phyloP scores from a whole-genome alignment of 2,888 invertebrate genomes.

The Chesias legatella region DNA sequence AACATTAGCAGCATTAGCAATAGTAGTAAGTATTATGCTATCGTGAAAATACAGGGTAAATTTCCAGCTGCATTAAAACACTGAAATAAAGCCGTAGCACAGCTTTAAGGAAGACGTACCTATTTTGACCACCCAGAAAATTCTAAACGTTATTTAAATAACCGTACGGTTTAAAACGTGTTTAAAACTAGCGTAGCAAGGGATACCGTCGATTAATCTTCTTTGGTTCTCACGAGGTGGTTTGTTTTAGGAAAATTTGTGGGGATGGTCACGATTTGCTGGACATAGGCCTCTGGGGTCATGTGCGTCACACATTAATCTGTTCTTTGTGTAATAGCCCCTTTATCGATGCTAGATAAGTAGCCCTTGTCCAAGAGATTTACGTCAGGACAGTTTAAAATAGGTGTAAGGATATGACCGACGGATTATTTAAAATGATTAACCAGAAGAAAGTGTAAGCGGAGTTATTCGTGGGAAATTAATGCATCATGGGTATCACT shows the following conservation, averaged over 20 bases:
- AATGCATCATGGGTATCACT: too few species aligned
- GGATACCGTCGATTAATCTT: conserved; percentile 67
- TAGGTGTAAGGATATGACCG: neutral
- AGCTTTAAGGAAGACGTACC: conserved; percentile 52
- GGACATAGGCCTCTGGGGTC: conserved; percentile 59
- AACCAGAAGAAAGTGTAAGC: too few species aligned
- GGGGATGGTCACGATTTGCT: conserved; percentile 67
- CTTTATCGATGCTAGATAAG: conserved; percentile 55
- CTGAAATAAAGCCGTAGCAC: conserved; percentile 51
- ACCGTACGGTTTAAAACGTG: conserved; percentile 32
- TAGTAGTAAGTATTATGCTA: too few species aligned
- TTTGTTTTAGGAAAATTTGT: conserved; percentile 71
- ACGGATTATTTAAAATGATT: too few species aligned
- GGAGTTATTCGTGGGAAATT: too few species aligned
- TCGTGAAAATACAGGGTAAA: too few species aligned
- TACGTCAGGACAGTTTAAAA: conserved; percentile 24
- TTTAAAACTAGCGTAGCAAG: conserved; percentile 60
- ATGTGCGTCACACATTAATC: conserved; percentile 70
- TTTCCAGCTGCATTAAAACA: conserved; percentile 28
- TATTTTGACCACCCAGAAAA: conserved; percentile 23
- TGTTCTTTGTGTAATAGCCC: conserved; percentile 65
- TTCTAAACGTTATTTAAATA: conserved; percentile 36
- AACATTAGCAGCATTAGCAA: too few species aligned
- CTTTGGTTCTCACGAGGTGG: conserved; percentile 70
- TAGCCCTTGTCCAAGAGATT: conserved; percentile 28